Percentiles rank a stretch among this genome's conserved stretches.
Evolutionary conservation across 1,140 invertebrate species (phyloP).

Genomic region (Lordiphosa mommai): DNA sequence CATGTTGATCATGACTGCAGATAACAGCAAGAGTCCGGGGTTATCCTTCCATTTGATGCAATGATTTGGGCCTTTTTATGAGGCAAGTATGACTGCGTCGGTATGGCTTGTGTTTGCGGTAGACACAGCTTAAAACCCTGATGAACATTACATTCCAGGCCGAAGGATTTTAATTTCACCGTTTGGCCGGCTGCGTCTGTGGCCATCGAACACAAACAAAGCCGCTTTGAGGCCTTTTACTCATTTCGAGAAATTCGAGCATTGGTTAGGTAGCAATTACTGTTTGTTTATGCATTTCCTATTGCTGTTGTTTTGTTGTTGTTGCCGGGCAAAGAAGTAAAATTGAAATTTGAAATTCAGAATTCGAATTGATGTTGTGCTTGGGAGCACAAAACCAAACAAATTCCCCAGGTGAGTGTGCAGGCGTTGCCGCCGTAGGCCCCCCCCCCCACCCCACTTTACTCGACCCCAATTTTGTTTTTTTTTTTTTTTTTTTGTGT

Average conservation of each 20-base stretch:
- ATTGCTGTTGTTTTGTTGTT: too few relatives aligned
- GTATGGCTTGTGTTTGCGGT: slow-evolving; percentile 17
- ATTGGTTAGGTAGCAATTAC: slow-evolving; percentile 71
- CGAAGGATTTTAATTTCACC: slow-evolving; percentile 23
- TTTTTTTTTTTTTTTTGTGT: too few relatives aligned
- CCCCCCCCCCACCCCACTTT: background rate
- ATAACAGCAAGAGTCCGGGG: background rate
- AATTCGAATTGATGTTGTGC: slow-evolving; percentile 71
- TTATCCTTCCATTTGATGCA: slow-evolving; percentile 30
- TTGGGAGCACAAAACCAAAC: slow-evolving; percentile 46
- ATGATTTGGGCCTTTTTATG: slow-evolving; percentile 62
- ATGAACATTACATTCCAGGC: slow-evolving; percentile 53
- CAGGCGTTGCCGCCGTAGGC: slow-evolving; percentile 25
- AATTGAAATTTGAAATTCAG: slow-evolving; percentile 73
- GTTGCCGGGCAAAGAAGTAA: slow-evolving; percentile 42
- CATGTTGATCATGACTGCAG: slow-evolving; percentile 31
- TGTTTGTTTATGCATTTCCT: slow-evolving; percentile 74
- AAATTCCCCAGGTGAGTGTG: slow-evolving; percentile 13
- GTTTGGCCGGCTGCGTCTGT: slow-evolving; percentile 6
- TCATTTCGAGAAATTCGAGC: slow-evolving; percentile 42
- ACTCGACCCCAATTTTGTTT: too few relatives aligned
- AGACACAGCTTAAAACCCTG: slow-evolving; percentile 74
- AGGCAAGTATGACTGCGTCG: slow-evolving; percentile 18
- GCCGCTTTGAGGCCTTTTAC: slow-evolving; percentile 53
- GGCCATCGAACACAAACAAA: slow-evolving; percentile 43